Evolutionary conservation across 1,140 invertebrate genomes (phyloP).

Genomic region (Nymphalis io): DNA sequence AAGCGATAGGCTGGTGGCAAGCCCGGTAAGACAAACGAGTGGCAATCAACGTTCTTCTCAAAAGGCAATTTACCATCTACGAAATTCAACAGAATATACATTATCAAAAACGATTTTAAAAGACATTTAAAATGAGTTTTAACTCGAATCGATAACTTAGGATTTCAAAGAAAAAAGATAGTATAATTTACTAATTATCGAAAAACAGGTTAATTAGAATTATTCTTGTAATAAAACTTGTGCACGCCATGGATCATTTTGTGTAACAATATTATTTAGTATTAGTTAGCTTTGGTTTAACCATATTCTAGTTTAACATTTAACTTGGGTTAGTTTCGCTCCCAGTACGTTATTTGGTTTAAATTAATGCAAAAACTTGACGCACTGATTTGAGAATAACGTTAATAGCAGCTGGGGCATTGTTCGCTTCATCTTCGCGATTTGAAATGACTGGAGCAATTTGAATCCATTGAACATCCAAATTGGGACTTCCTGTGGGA

Average conservation of each 20-base stretch:
- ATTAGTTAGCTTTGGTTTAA: not conserved
- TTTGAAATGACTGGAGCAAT: constrained; percentile 29
- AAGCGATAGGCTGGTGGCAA: constrained; percentile 9
- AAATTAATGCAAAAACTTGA: constrained; percentile 5
- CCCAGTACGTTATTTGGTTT: constrained; percentile 8
- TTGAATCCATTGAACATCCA: constrained; percentile 30
- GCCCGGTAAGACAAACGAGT: constrained; percentile 15
- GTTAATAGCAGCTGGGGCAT: constrained; percentile 6
- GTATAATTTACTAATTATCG: too few relatives aligned
- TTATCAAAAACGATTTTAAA: not conserved
- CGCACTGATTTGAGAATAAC: constrained; percentile 11
- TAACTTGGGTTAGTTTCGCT: not conserved
- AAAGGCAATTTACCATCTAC: constrained; percentile 16
- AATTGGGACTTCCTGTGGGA: constrained; percentile 35
- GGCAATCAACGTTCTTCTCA: constrained; percentile 22
- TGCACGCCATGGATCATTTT: too few relatives aligned
- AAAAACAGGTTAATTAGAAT: too few relatives aligned
- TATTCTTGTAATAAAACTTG: too few relatives aligned
- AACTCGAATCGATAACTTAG: too few relatives aligned
- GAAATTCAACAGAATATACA: not conserved
- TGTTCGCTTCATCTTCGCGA: constrained; percentile 25
- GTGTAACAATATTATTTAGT: too few relatives aligned
- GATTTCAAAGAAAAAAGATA: too few relatives aligned
- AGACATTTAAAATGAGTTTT: not conserved
- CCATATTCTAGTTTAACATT: not conserved